phyloP scores from a whole-genome alignment of 2,888 invertebrate species.

The Drosophila helvetica region DNA sequence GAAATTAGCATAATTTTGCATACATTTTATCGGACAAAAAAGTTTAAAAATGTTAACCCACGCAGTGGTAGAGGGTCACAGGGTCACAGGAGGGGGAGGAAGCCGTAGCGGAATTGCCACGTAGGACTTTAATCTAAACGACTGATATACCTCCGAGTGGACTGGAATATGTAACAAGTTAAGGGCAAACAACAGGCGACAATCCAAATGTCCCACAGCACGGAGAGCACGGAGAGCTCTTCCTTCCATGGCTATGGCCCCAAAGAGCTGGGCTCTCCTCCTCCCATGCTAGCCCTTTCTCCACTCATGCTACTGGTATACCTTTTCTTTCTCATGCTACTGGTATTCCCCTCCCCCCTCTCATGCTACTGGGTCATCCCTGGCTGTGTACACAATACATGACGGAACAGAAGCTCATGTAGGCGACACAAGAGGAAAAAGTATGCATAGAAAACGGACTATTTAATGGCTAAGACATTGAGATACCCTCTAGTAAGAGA shows the following conservation, averaged over 20 bases:
- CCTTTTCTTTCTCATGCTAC: neutral
- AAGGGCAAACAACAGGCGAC: constrained; percentile 61
- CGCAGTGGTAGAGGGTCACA: neutral
- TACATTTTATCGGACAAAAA: constrained; percentile 56
- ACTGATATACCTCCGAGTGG: constrained; percentile 61
- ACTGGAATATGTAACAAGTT: constrained; percentile 74
- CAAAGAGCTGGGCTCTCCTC: neutral
- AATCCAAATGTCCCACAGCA: constrained; percentile 26
- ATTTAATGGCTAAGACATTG: neutral
- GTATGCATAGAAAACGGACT: neutral
- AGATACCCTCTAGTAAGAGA: neutral
- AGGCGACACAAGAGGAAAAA: constrained; percentile 8
- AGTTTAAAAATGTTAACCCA: constrained; percentile 35
- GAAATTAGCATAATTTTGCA: constrained; percentile 72
- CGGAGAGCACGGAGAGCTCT: constrained; percentile 1
- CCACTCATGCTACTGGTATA: neutral
- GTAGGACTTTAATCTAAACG: constrained; percentile 58
- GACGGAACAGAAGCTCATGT: constrained; percentile 25
- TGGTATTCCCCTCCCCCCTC: neutral
- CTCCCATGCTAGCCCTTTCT: neutral
- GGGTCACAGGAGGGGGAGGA: neutral
- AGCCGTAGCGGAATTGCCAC: constrained; percentile 38
- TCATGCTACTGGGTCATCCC: constrained; percentile 32
- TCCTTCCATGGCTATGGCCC: neutral
- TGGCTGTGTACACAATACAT: constrained; percentile 40